Evolutionary conservation across 1,140 invertebrate species (phyloP), one percentile per base, ranked within the genome.

Genomic region (Cheumatopsyche charites): DNA sequence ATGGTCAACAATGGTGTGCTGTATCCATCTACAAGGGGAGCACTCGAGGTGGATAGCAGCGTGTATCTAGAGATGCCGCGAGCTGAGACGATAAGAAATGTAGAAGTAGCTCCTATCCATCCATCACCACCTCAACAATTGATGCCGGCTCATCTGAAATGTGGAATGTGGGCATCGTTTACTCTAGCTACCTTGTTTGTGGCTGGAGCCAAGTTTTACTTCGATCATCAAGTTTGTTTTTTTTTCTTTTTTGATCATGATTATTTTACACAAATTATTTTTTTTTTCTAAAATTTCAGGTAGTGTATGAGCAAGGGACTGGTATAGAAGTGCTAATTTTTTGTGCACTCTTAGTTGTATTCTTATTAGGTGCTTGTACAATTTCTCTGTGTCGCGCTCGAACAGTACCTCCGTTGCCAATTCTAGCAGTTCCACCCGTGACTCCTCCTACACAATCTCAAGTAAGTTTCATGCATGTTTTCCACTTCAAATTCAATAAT

Each of bases 141-240:
- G 78, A 82, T 88, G 81, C 85, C 86, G 1, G 82, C 84, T 15
- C 86, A 88, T 68, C 77, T 88, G 12, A 88, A 88, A 76, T 90
- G 87, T 77, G 88, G 88, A 19, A 87, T 90, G 82, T 88, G 88
- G 77, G 88, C 88, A 42, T 89, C 88, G 0, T 86, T 90, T 73
- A 86, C 88, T 12, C 77, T 91, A 17, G 87, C 87, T 3, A 88
- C 88, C 9, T 84, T 88, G 13, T 89, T 90, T 75, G 82, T 90
- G 23, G 88, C 86, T 1, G 88, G 86, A 19, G 87, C 87, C 0
- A 90, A 89, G 79, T 89, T 89, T 79, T 91, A 90, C 75, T 89
- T 90, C 70, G 88, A 89, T 77, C 83, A 88, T 77, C 85, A 89
- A 80, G 89, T 88, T 74, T 83, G 78, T 77, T 62, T 17, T 58